Evolutionary conservation across 2,888 invertebrate species (phyloP).

Genomic region (Lampropteryx suffumata): DNA sequence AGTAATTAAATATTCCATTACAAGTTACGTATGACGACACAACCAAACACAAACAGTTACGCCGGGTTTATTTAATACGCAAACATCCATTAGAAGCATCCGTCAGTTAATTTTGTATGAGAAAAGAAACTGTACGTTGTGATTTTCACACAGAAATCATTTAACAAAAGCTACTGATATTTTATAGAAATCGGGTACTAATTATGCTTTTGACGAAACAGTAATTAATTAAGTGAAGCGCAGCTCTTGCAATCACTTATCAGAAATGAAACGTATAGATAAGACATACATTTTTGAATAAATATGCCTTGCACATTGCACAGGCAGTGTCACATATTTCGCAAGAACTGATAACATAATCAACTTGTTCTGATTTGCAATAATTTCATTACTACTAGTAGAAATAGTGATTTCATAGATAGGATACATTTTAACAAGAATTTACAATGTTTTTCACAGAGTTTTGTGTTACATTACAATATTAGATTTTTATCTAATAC

Average conservation of each 20-base stretch:
- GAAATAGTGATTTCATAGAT: too few relatives aligned
- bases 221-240: slow-evolving; percentile 21
- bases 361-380: slow-evolving; percentile 18
- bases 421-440: too few relatives aligned
- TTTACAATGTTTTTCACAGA: too few relatives aligned
- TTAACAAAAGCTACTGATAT: too few relatives aligned
- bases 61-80: too few relatives aligned
- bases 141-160: too few relatives aligned
- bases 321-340: slow-evolving; percentile 20
- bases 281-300: slow-evolving; percentile 36
- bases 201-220: slow-evolving; percentile 15
- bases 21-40: slow-evolving; percentile 9
- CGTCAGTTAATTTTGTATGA: too few relatives aligned
- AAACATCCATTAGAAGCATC: too few relatives aligned
- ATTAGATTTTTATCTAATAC: too few relatives aligned
- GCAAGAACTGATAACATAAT: slow-evolving; percentile 24
- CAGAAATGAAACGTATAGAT: slow-evolving; percentile 38
- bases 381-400: background rate
- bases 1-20: slow-evolving; percentile 13
- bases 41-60: slow-evolving; percentile 1
- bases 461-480: too few relatives aligned
- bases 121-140: too few relatives aligned
- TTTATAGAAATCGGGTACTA: too few relatives aligned
- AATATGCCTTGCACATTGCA: slow-evolving; percentile 24
- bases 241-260: slow-evolving; percentile 35